Evolutionary conservation across 2,888 invertebrate genomes (phyloP).

Genomic region (Calameuta idolon): DNA sequence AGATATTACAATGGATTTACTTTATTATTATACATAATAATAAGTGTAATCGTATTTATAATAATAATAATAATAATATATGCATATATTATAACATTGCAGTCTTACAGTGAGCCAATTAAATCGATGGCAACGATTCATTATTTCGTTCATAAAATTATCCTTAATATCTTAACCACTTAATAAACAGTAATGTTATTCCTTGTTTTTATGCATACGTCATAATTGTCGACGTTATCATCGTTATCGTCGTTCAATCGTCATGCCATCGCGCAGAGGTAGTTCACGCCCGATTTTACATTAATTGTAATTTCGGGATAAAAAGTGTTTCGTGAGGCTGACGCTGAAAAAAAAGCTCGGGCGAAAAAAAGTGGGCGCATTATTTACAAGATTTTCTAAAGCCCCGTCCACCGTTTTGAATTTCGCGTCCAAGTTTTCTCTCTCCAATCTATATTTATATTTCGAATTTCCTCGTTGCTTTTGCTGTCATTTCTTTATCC

Average conservation of each 20-base stretch:
- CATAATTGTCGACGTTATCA: neutral
- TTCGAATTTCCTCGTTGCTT: neutral
- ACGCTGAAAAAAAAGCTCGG: neutral
- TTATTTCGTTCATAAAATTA: constrained; percentile 20
- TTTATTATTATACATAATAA: constrained; percentile 12
- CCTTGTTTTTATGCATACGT: constrained; percentile 6
- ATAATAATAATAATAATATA: constrained; percentile 26
- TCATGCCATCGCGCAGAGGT: neutral
- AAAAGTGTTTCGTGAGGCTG: neutral
- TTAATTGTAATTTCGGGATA: neutral
- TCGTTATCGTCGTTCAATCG: neutral
- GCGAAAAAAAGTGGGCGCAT: neutral
- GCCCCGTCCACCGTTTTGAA: neutral
- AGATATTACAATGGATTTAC: neutral
- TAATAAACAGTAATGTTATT: constrained; percentile 29
- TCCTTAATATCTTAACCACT: constrained; percentile 26
- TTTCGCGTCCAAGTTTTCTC: neutral
- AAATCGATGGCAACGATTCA: constrained; percentile 44
- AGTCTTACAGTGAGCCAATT: constrained; percentile 50
- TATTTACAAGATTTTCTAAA: neutral
- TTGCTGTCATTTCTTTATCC: neutral
- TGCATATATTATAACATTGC: constrained; percentile 43
- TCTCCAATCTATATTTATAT: neutral
- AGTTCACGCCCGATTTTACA: neutral
- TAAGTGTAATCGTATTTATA: constrained; percentile 22